Conservation (phyloP, 2,113 vertebrate genomes). For the Donacobius atricapilla region DNA sequence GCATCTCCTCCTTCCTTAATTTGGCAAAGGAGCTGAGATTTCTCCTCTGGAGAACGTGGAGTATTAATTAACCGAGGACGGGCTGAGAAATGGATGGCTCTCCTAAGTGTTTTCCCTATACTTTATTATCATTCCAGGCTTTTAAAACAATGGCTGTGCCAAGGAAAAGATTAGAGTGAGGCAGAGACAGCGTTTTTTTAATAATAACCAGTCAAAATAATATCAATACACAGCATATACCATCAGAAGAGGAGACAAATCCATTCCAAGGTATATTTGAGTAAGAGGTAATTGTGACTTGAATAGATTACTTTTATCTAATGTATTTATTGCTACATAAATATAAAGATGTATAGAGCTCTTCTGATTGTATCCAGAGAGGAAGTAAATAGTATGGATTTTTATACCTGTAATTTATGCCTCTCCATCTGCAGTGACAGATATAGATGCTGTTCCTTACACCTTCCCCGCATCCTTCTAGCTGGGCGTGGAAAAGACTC, state of each 20-base stretch:
- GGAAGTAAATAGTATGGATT: not conserved
- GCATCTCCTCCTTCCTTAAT: constrained; percentile 35
- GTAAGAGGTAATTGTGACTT: constrained; percentile 29
- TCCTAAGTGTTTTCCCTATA: constrained; percentile 53
- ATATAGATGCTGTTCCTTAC: not conserved
- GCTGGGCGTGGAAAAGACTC: not conserved
- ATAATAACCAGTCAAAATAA: constrained; percentile 26
- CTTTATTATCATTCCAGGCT: constrained; percentile 59
- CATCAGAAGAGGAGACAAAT: not conserved
- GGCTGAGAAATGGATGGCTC: constrained; percentile 54
- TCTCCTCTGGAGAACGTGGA: constrained; percentile 40
- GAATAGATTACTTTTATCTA: constrained; percentile 14
- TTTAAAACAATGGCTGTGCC: constrained; percentile 53
- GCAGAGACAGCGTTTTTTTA: not conserved
- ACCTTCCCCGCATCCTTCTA: not conserved
- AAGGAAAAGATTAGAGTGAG: constrained; percentile 44
- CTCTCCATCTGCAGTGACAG: not conserved
- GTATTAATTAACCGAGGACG: constrained; percentile 64
- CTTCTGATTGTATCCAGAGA: not conserved
- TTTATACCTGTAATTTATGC: not conserved
- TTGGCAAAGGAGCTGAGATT: constrained; percentile 56
- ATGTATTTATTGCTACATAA: constrained; percentile 11
- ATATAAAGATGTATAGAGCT: not conserved
- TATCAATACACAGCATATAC: not conserved
- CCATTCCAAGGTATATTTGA: not conserved